Conservation (phyloP, 2,888 invertebrate species). For the Petrophora chlorosata region DNA sequence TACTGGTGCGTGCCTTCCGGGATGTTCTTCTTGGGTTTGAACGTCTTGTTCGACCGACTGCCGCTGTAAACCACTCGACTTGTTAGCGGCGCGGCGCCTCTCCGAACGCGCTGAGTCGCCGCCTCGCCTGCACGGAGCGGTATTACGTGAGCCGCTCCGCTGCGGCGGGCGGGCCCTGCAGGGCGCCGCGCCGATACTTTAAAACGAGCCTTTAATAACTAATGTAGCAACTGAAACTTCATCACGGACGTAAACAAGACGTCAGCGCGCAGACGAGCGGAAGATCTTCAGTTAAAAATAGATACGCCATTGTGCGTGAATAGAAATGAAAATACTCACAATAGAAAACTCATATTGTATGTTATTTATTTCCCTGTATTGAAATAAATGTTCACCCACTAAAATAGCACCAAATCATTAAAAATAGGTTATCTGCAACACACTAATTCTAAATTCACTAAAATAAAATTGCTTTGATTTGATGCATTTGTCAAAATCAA, state of each 20-base stretch:
- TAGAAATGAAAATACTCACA: constrained; percentile 76
- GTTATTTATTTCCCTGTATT: constrained; percentile 41
- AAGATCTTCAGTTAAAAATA: constrained; percentile 68
- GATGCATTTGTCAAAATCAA: too few species aligned
- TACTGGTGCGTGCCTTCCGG: constrained; percentile 99
- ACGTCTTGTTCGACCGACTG: constrained; percentile 97
- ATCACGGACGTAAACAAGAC: constrained; percentile 67
- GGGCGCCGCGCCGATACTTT: constrained; percentile 1
- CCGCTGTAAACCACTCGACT: constrained; percentile 79
- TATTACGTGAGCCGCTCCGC: neutral
- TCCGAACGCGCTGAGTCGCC: too few species aligned
- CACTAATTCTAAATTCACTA: too few species aligned
- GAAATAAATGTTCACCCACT: constrained; percentile 42
- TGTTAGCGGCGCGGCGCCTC: neutral
- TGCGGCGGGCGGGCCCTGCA: constrained; percentile 15
- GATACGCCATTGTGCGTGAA: constrained; percentile 42
- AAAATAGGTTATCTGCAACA: constrained; percentile 50
- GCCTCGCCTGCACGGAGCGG: neutral
- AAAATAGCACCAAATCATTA: constrained; percentile 65
- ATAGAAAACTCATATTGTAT: constrained; percentile 85
- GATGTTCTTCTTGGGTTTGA: constrained; percentile 99
- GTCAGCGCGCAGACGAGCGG: constrained; percentile 51
- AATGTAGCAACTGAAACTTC: constrained; percentile 39
- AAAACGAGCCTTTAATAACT: constrained; percentile 32
- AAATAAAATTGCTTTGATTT: neutral